phyloP scores from a whole-genome alignment of 1,140 invertebrate species.

The Saccostrea cuccullata region DNA sequence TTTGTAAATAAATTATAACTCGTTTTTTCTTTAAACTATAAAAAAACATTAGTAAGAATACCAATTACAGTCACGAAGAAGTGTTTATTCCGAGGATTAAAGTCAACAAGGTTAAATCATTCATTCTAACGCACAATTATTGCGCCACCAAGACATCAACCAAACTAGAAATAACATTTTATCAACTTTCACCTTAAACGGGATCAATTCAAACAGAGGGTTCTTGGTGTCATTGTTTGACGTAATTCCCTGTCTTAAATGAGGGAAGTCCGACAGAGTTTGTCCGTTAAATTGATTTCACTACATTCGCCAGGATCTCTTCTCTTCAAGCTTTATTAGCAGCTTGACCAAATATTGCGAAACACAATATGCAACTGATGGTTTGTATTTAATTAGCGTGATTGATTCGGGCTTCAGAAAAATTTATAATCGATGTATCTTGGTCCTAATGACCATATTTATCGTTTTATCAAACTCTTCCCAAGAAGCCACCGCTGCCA shows the following conservation, averaged over 20 bases:
- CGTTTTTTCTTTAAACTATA: too few species aligned
- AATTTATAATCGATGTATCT: constrained; percentile 25
- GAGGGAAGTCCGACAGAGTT: not conserved
- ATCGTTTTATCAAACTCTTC: constrained; percentile 25
- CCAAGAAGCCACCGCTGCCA: not conserved
- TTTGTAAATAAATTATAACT: too few species aligned
- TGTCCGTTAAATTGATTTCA: not conserved
- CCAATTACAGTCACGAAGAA: too few species aligned
- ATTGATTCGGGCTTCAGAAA: constrained; percentile 12
- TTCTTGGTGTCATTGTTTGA: not conserved
- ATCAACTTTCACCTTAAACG: not conserved
- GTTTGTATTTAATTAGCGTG: constrained; percentile 32
- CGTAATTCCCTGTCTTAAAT: not conserved
- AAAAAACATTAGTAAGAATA: too few species aligned
- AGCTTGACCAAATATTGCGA: constrained; percentile 11
- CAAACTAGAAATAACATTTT: not conserved
- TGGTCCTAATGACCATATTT: constrained; percentile 14
- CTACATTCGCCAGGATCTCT: not conserved
- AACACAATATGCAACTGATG: constrained; percentile 4
- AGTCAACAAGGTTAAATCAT: not conserved
- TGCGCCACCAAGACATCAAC: not conserved
- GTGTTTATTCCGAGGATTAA: not conserved
- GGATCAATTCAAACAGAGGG: not conserved
- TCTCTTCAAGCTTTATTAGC: not conserved
- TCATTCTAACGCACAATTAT: not conserved